Percentiles rank a stretch among this genome's conserved stretches.
These are phyloP conservation scores for Emys orbicularis DNA, from an alignment of 2,797 vertebrate genomes.

Conservation along the genomic window DNA sequence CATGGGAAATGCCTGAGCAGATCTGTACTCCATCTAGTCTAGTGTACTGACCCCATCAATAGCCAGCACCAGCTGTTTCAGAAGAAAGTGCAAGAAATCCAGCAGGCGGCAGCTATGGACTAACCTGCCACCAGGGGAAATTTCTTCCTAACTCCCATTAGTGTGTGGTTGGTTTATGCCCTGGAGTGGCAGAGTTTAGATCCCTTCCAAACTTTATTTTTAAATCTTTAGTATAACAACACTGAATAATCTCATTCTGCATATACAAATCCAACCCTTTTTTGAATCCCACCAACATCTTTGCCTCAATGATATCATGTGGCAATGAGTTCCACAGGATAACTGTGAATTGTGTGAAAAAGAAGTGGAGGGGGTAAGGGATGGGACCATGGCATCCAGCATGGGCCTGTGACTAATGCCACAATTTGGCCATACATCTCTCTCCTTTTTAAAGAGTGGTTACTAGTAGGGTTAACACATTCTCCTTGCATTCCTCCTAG, in stretches of 20 bases:
- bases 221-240: background rate
- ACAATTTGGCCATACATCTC: background rate
- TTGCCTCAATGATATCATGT: background rate
- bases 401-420: background rate
- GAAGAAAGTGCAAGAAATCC: background rate
- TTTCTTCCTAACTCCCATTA: background rate
- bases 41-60: background rate
- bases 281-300: background rate
- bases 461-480: background rate
- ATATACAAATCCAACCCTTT: background rate
- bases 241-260: background rate
- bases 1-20: background rate
- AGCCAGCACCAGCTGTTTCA: background rate
- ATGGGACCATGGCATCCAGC: background rate
- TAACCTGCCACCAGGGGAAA: background rate
- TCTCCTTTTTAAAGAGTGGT: background rate
- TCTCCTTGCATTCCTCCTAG: background rate
- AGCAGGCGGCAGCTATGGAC: background rate
- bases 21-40: accelerated
- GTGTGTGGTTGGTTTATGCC: background rate
- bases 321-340: accelerated
- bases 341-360: background rate
- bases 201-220: background rate
- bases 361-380: background rate
- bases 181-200: background rate